Conservation (phyloP, 1,140 invertebrate genomes). For the Formica selysi region DNA sequence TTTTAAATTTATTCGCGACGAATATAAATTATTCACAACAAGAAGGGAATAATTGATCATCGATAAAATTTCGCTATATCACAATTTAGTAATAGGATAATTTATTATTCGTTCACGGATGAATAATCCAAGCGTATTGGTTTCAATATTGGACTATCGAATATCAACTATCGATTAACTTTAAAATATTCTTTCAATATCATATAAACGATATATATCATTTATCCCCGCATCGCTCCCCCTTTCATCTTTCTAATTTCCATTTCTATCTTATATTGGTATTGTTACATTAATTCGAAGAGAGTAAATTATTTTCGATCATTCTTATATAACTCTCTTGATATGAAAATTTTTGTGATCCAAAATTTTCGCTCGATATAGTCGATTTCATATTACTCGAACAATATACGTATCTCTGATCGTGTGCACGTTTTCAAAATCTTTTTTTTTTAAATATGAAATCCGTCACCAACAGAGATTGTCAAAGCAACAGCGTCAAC, state of each 20-base stretch:
- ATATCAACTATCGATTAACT: constrained; percentile 38
- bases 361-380: neutral
- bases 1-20: neutral
- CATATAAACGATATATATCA: neutral
- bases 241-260: neutral
- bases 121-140: constrained; percentile 5
- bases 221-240: neutral
- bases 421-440: neutral
- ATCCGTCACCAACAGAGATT: neutral
- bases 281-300: neutral
- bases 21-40: too few relatives aligned
- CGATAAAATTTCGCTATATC: constrained; percentile 9
- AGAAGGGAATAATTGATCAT: constrained; percentile 5
- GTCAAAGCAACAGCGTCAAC: constrained; percentile 18
- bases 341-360: neutral
- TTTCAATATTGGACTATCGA: constrained; percentile 3
- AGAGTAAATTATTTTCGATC: neutral
- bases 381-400: constrained; percentile 2
- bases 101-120: constrained; percentile 24
- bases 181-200: constrained; percentile 34
- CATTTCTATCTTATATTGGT: constrained; percentile 3
- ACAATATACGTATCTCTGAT: neutral
- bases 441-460: neutral
- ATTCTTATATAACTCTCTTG: neutral
- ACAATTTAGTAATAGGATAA: constrained; percentile 34